Conservation (phyloP, 2,888 invertebrate species). For the Stegana nigrithorax region DNA sequence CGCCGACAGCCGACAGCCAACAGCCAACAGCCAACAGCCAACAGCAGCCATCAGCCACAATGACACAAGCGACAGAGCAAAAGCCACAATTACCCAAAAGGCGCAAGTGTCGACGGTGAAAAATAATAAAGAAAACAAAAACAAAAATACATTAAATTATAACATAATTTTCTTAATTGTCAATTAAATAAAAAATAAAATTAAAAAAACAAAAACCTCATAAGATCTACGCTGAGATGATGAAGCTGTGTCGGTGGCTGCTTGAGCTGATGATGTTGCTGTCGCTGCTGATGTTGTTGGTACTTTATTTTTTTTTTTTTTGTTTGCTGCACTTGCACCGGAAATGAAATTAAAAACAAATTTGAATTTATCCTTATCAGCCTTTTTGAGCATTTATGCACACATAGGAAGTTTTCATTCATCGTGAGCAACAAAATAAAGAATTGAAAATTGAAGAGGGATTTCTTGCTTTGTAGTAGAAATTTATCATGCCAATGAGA, state of each 20-base stretch:
- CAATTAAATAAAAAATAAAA: slow-evolving; percentile 38
- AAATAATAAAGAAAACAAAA: slow-evolving; percentile 24
- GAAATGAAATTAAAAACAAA: slow-evolving; percentile 34
- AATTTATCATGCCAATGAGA: slow-evolving; percentile 43
- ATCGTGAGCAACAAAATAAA: slow-evolving; percentile 1
- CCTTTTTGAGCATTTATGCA: not conserved
- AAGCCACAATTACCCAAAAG: slow-evolving; percentile 13
- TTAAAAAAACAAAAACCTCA: not conserved
- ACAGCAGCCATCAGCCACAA: not conserved
- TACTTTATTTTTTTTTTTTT: too few relatives aligned
- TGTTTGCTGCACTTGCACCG: slow-evolving; percentile 23
- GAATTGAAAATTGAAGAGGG: not conserved
- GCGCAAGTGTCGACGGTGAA: slow-evolving; percentile 11
- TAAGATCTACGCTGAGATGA: not conserved
- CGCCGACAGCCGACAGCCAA: slow-evolving; percentile 5
- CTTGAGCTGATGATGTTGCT: not conserved
- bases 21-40: not conserved
- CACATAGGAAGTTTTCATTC: not conserved
- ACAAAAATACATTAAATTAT: slow-evolving; percentile 28
- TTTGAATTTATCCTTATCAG: slow-evolving; percentile 31
- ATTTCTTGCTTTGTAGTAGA: not conserved
- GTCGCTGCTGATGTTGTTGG: too few relatives aligned
- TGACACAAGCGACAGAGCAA: not conserved
- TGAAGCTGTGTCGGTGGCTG: not conserved
- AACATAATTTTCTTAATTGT: slow-evolving; percentile 39